Conservation (phyloP, 2,888 invertebrate genomes). For the Chrysomela aeneicollis region DNA sequence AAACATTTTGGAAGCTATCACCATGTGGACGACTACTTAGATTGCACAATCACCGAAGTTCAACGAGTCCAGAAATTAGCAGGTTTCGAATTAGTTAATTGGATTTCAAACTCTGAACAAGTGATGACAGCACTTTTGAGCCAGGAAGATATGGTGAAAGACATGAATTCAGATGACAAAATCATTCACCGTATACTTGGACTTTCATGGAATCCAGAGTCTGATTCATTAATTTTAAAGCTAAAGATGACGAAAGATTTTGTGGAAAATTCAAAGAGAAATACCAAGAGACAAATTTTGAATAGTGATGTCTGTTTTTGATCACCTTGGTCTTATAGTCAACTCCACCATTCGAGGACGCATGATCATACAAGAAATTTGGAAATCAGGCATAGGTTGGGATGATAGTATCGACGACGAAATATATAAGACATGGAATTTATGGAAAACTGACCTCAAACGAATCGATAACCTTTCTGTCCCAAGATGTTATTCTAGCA, state of each 20-base stretch:
- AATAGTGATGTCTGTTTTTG: slow-evolving; percentile 47
- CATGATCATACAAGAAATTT: slow-evolving; percentile 46
- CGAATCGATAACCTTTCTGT: slow-evolving; percentile 8
- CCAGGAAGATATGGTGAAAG: background rate
- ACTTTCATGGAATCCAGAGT: slow-evolving; percentile 31
- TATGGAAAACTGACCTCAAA: slow-evolving; percentile 37
- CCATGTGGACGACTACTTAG: background rate
- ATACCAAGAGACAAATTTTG: background rate
- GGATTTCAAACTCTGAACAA: background rate
- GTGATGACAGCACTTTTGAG: too few relatives aligned
- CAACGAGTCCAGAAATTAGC: background rate
- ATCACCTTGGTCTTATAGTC: slow-evolving; percentile 47
- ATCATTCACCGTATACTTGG: slow-evolving; percentile 31
- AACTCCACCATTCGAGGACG: slow-evolving; percentile 39
- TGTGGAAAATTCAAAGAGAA: background rate
- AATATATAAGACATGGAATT: slow-evolving; percentile 31
- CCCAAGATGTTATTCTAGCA: slow-evolving; percentile 34
- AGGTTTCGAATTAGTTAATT: background rate
- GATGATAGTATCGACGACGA: slow-evolving; percentile 32
- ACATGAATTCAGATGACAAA: slow-evolving; percentile 8
- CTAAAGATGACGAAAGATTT: slow-evolving; percentile 25
- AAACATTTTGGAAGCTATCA: background rate
- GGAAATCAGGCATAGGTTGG: slow-evolving; percentile 39
- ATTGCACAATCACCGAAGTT: background rate
- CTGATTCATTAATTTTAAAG: slow-evolving; percentile 39